These are phyloP conservation scores for Cacoxenus indagator DNA, from an alignment of 2,888 invertebrate genomes.

Conservation along the genomic window DNA sequence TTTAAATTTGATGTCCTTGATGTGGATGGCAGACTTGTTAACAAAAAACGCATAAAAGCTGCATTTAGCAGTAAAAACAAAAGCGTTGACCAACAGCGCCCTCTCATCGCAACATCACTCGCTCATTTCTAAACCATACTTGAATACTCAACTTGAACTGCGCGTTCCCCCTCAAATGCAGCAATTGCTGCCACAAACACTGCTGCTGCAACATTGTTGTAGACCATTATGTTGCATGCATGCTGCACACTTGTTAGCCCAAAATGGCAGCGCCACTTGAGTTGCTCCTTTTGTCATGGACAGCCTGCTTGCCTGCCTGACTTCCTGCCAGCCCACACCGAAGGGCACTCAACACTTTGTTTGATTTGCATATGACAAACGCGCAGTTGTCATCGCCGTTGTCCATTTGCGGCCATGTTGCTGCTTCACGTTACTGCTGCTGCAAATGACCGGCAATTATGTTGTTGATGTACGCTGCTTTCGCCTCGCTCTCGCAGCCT, in stretches of 20 bases:
- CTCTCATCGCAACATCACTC: background rate
- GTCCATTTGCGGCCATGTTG: constrained; percentile 41
- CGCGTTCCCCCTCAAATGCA: constrained; percentile 13
- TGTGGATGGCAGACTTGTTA: constrained; percentile 11
- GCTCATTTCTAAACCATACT: background rate
- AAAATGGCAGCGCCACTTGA: background rate
- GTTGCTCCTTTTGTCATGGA: background rate
- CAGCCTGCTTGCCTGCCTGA: background rate
- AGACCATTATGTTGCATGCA: constrained; percentile 18
- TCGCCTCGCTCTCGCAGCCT: constrained; percentile 34
- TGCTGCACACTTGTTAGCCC: constrained; percentile 14
- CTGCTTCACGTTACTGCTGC: constrained; percentile 29
- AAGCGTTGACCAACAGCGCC: constrained; percentile 15
- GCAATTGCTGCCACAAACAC: constrained; percentile 3
- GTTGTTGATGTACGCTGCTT: constrained; percentile 42
- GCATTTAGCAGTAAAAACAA: constrained; percentile 46
- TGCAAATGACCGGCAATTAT: constrained; percentile 67
- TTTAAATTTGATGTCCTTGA: constrained; percentile 37
- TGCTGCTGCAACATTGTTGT: background rate
- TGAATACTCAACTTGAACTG: background rate
- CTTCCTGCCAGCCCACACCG: background rate
- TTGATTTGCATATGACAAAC: constrained; percentile 62
- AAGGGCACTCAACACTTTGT: constrained; percentile 34
- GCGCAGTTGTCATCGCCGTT: constrained; percentile 28
- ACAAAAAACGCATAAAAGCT: constrained; percentile 38